Conservation (phyloP, 2,797 vertebrate species). For the Chelon auratus region DNA sequence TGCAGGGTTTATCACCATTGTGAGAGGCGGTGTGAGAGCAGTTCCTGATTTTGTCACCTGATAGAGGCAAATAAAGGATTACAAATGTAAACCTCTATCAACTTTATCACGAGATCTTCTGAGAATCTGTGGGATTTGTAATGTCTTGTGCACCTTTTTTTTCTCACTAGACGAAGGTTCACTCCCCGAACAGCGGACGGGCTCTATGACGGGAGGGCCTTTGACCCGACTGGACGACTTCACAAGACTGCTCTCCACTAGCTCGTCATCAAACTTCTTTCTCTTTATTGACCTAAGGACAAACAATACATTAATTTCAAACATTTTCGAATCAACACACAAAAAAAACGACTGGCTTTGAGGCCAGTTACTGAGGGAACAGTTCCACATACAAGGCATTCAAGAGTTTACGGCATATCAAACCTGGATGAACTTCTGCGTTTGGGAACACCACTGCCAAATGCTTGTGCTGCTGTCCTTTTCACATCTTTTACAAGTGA, state of each 20-base stretch:
- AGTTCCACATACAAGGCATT: neutral
- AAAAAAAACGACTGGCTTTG: too few species aligned
- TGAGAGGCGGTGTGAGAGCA: conserved; percentile 85
- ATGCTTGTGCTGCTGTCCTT: conserved; percentile 88
- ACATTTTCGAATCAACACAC: too few species aligned
- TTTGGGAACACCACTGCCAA: conserved; percentile 90
- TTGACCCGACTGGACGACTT: conserved; percentile 95
- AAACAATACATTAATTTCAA: neutral
- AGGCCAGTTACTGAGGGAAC: neutral
- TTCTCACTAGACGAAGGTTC: conserved; percentile 94
- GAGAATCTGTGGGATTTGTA: neutral
- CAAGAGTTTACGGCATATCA: neutral
- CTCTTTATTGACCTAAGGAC: conserved; percentile 93
- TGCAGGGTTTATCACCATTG: conserved; percentile 85
- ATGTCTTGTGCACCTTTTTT: conserved; percentile 87
- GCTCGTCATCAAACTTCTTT: conserved; percentile 97
- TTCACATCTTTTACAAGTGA: conserved; percentile 88
- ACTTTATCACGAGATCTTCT: neutral
- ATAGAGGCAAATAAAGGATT: neutral
- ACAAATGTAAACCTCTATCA: neutral
- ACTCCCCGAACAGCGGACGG: conserved; percentile 90
- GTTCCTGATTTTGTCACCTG: conserved; percentile 90
- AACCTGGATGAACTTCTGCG: conserved; percentile 97
- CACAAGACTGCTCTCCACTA: conserved; percentile 97
- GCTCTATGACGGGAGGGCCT: conserved; percentile 90